phyloP scores from a whole-genome alignment of 2,888 invertebrate genomes.

The Pyralis farinalis region DNA sequence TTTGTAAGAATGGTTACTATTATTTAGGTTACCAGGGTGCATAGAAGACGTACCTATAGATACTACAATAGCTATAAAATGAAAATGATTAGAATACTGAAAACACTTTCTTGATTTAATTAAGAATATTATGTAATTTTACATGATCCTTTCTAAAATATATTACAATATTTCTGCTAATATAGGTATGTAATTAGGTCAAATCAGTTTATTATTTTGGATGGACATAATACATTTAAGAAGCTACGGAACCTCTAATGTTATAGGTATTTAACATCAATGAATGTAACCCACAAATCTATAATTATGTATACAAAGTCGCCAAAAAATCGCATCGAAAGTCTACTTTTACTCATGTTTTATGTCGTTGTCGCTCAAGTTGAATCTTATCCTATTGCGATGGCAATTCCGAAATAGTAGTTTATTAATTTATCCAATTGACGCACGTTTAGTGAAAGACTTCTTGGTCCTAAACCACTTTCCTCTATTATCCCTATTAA shows the following conservation, averaged over 20 bases:
- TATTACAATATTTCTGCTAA: background rate
- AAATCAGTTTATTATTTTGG: slow-evolving; percentile 1
- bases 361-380: slow-evolving; percentile 68
- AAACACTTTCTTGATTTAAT: too few species aligned
- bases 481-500: slow-evolving; percentile 42
- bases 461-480: slow-evolving; percentile 60
- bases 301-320: slow-evolving; percentile 39
- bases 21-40: background rate
- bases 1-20: background rate
- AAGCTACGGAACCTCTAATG: slow-evolving; percentile 9
- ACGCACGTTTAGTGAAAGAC: slow-evolving; percentile 53
- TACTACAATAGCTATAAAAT: background rate
- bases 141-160: too few species aligned
- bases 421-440: slow-evolving; percentile 54
- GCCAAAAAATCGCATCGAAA: slow-evolving; percentile 53
- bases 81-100: background rate
- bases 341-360: slow-evolving; percentile 43
- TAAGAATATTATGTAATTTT: too few species aligned
- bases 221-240: slow-evolving; percentile 11
- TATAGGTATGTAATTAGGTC: too few species aligned
- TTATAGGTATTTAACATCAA: slow-evolving; percentile 4
- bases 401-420: slow-evolving; percentile 37
- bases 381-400: slow-evolving; percentile 63
- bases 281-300: slow-evolving; percentile 27
- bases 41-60: background rate